A percentile compares a stretch with the other conserved stretches of the same genome.
These are phyloP conservation scores for Scyliorhinus canicula DNA, from an alignment of 2,797 vertebrate genomes.

Conservation along the genomic window DNA sequence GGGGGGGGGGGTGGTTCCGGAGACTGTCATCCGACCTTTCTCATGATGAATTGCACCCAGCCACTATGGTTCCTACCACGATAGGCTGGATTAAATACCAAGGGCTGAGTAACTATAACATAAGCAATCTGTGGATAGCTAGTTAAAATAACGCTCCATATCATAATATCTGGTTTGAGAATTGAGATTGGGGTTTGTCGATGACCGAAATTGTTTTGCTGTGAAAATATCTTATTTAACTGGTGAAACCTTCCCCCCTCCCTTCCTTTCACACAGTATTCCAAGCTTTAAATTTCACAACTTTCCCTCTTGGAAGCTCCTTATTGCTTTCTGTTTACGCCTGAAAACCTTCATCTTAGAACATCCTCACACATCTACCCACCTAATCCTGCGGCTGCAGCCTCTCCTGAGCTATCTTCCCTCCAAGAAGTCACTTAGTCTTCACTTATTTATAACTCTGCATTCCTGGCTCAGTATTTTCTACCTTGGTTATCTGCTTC, in stretches of 20 bases:
- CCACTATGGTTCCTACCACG: too few relatives aligned
- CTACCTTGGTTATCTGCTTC: background rate
- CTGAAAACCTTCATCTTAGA: background rate
- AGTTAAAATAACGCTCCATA: background rate
- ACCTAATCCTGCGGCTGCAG: background rate
- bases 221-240: background rate
- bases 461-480: background rate
- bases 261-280: background rate
- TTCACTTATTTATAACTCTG: background rate
- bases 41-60: too few relatives aligned
- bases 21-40: too few relatives aligned
- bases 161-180: background rate
- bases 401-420: background rate
- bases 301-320: background rate
- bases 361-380: background rate
- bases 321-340: background rate
- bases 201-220: background rate
- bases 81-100: too few relatives aligned
- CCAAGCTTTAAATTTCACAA: background rate
- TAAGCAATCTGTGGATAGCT: background rate
- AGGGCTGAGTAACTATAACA: background rate
- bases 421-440: background rate
- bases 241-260: background rate
- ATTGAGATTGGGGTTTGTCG: background rate
- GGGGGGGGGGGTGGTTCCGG: too few relatives aligned